These are phyloP conservation scores for Pygoscelis adeliae DNA, from an alignment of 2,113 vertebrate genomes.

Conservation along the genomic window DNA sequence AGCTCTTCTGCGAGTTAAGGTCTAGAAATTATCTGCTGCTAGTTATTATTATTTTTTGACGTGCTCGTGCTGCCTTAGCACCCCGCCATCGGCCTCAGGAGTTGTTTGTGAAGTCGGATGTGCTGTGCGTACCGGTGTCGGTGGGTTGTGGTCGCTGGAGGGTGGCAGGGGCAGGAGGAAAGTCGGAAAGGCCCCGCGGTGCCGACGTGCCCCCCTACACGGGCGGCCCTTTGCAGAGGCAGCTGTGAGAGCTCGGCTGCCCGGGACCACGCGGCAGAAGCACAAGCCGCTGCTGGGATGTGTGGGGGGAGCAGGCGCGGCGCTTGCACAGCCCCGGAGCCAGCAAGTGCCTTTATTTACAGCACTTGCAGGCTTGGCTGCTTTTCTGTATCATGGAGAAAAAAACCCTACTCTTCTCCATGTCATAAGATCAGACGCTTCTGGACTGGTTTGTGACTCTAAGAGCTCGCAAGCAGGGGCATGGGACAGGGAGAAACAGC, in stretches of 20 bases:
- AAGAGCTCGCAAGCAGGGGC: background rate
- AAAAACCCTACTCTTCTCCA: background rate
- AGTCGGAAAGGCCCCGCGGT: background rate
- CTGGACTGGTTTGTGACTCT: background rate
- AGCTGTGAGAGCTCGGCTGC: background rate
- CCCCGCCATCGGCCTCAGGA: background rate
- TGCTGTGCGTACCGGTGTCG: background rate
- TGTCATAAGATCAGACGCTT: background rate
- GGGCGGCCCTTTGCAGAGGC: background rate
- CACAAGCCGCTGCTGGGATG: background rate
- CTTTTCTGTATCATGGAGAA: background rate
- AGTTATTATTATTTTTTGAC: background rate
- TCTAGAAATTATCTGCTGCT: background rate
- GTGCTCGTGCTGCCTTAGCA: background rate
- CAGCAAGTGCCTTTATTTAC: constrained; percentile 43
- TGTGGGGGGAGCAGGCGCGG: background rate
- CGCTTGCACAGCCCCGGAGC: background rate
- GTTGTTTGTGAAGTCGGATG: background rate
- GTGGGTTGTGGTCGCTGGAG: background rate
- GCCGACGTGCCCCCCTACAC: fast-evolving
- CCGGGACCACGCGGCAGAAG: fast-evolving
- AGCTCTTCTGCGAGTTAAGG: background rate
- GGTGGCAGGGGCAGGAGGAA: background rate
- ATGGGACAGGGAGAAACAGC: background rate
- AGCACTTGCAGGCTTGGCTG: background rate